Percentiles rank a stretch among this genome's conserved stretches.
These are phyloP conservation scores for Lampris incognitus DNA, from an alignment of 2,113 vertebrate genomes.

Conservation along the genomic window DNA sequence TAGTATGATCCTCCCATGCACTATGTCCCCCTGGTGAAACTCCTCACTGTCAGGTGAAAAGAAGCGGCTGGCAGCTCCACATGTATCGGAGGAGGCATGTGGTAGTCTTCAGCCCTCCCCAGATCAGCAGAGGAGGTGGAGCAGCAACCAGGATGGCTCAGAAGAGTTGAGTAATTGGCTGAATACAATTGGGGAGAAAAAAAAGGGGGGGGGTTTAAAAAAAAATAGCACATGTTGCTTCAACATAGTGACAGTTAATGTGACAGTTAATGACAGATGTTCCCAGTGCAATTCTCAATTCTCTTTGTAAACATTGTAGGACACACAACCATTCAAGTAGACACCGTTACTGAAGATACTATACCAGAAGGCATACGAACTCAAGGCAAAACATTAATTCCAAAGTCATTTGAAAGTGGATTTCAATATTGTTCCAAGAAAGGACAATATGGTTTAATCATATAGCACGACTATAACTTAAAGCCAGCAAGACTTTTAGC, in stretches of 20 bases:
- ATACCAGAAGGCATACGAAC: slow-evolving; percentile 36
- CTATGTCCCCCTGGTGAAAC: too few species aligned
- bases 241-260: slow-evolving; percentile 66
- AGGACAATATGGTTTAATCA: slow-evolving; percentile 43
- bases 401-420: slow-evolving; percentile 77
- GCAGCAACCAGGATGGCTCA: too few species aligned
- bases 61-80: too few species aligned
- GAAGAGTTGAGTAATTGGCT: too few species aligned
- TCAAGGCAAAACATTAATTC: slow-evolving; percentile 51
- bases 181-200: too few species aligned
- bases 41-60: too few species aligned
- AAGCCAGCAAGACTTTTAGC: slow-evolving; percentile 59
- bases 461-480: slow-evolving; percentile 61
- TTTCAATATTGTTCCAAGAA: slow-evolving; percentile 45
- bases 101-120: too few species aligned
- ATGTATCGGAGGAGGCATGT: too few species aligned
- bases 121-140: too few species aligned
- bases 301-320: slow-evolving; percentile 65
- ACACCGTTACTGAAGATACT: slow-evolving; percentile 29
- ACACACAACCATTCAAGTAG: slow-evolving; percentile 40
- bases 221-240: slow-evolving; percentile 38
- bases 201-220: too few species aligned
- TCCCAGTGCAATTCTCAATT: slow-evolving; percentile 69
- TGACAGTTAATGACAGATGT: slow-evolving; percentile 72
- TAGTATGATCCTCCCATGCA: too few species aligned